phyloP scores from a whole-genome alignment of 2,797 vertebrate species.

The Diceros bicornis region DNA sequence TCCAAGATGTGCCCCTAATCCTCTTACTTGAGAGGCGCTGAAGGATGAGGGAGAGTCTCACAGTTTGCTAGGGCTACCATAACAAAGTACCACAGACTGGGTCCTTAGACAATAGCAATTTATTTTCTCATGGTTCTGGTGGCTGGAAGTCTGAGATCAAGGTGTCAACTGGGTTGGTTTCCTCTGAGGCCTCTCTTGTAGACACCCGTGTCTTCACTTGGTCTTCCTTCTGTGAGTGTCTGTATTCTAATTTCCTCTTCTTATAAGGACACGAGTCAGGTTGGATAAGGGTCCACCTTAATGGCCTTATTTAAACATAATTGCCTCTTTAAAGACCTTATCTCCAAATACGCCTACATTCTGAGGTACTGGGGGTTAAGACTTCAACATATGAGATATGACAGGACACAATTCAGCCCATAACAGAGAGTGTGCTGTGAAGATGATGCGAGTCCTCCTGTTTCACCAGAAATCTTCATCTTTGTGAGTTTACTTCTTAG shows the following conservation, averaged over 20 bases:
- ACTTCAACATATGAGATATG: not conserved
- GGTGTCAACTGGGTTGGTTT: not conserved
- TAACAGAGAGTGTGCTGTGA: not conserved
- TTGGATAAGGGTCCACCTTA: not conserved
- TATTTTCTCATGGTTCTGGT: too few species aligned
- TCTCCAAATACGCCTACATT: not conserved
- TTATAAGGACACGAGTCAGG: not conserved
- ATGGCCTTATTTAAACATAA: not conserved
- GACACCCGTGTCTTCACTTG: not conserved
- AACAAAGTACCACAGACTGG: too few species aligned
- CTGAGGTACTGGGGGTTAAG: not conserved
- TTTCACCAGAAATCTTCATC: not conserved
- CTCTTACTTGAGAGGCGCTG: not conserved
- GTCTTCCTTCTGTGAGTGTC: not conserved
- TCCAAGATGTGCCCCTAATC: not conserved
- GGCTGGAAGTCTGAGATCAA: not conserved
- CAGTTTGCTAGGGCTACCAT: not conserved
- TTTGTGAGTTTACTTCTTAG: not conserved
- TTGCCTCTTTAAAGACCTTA: not conserved
- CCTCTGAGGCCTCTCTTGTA: not conserved
- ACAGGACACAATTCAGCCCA: not conserved
- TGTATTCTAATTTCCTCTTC: not conserved
- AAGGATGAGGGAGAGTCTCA: not conserved
- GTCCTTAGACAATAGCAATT: too few species aligned
- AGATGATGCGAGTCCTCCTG: not conserved